Percentiles rank a stretch among this genome's conserved stretches.
Conservation (phyloP, 2,797 vertebrate genomes). For the Tenualosa thibaudeaui region DNA sequence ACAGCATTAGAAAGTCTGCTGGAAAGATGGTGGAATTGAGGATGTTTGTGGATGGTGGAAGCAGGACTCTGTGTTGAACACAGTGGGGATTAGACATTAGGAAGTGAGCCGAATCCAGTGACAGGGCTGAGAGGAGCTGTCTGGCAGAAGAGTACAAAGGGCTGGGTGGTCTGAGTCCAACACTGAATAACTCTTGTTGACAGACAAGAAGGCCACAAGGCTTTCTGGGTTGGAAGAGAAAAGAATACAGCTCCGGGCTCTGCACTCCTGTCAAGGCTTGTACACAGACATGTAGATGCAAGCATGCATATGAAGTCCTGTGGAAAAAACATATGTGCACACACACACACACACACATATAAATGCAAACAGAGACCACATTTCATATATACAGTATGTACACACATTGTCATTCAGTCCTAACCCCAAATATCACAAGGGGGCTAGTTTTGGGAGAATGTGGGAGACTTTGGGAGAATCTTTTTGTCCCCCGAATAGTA, state of each 20-base stretch:
- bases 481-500: no score
- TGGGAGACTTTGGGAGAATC: not conserved
- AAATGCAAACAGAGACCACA: not conserved
- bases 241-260: not conserved
- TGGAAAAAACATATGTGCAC: not conserved
- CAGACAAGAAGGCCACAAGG: not conserved
- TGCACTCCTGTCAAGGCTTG: not conserved
- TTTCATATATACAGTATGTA: not conserved
- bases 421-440: not conserved
- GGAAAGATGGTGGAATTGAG: conserved; percentile 1
- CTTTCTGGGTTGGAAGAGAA: not conserved
- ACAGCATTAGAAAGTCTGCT: not conserved
- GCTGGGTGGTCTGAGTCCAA: conserved; percentile 6
- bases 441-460: not conserved
- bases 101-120: not conserved
- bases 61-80: not conserved
- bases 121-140: not conserved
- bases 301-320: not conserved
- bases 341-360: not conserved
- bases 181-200: not conserved
- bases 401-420: not conserved
- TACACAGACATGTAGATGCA: not conserved
- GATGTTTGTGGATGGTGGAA: not conserved
- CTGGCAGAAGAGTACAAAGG: not conserved
- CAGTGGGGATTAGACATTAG: not conserved